phyloP scores from a whole-genome alignment of 2,888 invertebrate species.

The Autographa pulchrina region DNA sequence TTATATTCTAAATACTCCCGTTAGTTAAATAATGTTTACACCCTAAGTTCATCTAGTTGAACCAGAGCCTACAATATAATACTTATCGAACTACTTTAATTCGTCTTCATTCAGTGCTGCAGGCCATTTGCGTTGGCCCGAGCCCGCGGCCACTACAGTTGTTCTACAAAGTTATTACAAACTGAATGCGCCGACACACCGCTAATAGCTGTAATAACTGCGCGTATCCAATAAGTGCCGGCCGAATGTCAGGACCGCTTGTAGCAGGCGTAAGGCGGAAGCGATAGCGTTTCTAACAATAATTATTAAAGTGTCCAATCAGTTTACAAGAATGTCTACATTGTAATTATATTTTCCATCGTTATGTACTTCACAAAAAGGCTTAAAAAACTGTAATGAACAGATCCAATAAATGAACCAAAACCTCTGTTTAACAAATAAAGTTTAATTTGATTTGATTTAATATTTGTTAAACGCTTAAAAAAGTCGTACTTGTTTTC shows the following conservation, averaged over 20 bases:
- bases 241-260: conserved; percentile 38
- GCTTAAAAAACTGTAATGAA: too few species aligned
- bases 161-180: conserved; percentile 67
- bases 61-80: too few species aligned
- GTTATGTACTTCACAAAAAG: too few species aligned
- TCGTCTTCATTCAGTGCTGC: neutral
- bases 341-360: too few species aligned
- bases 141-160: conserved; percentile 20
- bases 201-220: conserved; percentile 77
- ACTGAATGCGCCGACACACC: conserved; percentile 69
- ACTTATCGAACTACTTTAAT: neutral
- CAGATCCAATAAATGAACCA: too few species aligned
- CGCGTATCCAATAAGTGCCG: conserved; percentile 77
- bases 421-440: too few species aligned
- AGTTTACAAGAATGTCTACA: neutral
- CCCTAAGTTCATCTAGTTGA: too few species aligned
- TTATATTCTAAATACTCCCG: too few species aligned
- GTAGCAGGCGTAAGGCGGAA: neutral
- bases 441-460: too few species aligned
- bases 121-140: neutral
- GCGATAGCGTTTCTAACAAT: neutral
- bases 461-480: too few species aligned
- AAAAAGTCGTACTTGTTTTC: too few species aligned
- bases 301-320: neutral
- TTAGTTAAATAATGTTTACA: too few species aligned